Evolutionary conservation across 2,797 vertebrate genomes (phyloP), one percentile per base, ranked within the genome.

Genomic region (Coregonus ussuriensis): DNA sequence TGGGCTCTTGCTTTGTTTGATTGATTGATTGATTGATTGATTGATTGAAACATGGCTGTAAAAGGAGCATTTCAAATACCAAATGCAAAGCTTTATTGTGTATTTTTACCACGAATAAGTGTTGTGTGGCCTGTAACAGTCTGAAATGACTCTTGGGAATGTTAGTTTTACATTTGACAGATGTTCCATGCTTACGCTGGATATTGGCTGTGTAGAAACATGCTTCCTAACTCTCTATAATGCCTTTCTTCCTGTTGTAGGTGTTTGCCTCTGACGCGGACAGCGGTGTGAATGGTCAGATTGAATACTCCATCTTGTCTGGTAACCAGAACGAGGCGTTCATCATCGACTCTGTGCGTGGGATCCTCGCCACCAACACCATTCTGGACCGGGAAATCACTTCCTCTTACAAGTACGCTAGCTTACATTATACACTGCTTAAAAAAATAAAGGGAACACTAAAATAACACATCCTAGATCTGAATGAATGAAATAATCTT

Each of bases 251-350:
- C 62, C 4, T 72, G 75, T 74, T 83, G 21, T 87, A 99, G 97
- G 92, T 98, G 76, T 95, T 95, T 87, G 96, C 97, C 0, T 88
- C 91, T 7, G 97, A 99, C 78, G 88, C 88, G 74, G 98, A 99
- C 89, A 93, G 93, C 15, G 95, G 95, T 1, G 41, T 91, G 72
- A 97, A 96, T 3, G 94, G 96, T 37, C 94, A 96, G 86, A 84
- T 93, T 0, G 94, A 96, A 75, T 99, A 96, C 86, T 94, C 95
- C 67, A 92, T 99, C 74, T 71, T 96, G 63, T 95, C 96, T 9
- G 97, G 97, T 21, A 96, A 98, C 92, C 91, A 91, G 75, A 96
- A 95, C 3, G 80, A 91, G 13, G 83, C 89, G 0, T 98, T 99
- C 87, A 78, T 93, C 73, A 93, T 99, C 25, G 96, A 98, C 84